Conservation (phyloP, 2,113 vertebrate genomes). For the Chaetorhynchus papuensis region DNA sequence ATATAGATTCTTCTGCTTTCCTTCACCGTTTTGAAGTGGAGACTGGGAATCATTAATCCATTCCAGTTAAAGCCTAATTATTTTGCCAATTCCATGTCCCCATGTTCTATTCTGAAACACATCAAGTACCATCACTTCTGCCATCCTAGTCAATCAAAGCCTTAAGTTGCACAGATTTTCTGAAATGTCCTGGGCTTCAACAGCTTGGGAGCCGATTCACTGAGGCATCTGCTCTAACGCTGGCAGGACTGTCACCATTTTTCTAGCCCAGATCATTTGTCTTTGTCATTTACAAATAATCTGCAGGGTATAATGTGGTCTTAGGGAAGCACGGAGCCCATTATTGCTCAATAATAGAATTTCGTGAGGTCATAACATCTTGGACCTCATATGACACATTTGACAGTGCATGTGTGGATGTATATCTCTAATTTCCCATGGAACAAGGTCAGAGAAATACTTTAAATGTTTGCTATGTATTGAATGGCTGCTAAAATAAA, state of each 20-base stretch:
- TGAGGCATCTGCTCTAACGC: conserved; percentile 52
- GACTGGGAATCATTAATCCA: conserved; percentile 31
- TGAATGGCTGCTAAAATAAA: conserved; percentile 20
- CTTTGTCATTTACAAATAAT: conserved; percentile 56
- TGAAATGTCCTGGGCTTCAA: conserved; percentile 34
- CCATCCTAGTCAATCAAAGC: conserved; percentile 35
- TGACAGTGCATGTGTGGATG: background rate
- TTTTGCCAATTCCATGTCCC: conserved; percentile 12
- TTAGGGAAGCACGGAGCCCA: conserved; percentile 17
- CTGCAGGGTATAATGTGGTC: conserved; percentile 20
- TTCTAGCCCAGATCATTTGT: conserved; percentile 28
- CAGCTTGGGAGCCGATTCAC: conserved; percentile 56
- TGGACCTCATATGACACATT: background rate
- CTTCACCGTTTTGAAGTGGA: background rate
- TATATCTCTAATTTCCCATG: background rate
- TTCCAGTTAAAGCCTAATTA: conserved; percentile 18
- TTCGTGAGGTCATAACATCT: conserved; percentile 10
- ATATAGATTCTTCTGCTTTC: background rate
- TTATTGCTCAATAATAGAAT: conserved; percentile 45
- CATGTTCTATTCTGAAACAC: conserved; percentile 25
- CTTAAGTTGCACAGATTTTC: conserved; percentile 30
- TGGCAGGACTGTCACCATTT: conserved; percentile 35
- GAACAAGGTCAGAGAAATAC: background rate
- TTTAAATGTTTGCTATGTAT: background rate
- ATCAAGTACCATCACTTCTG: conserved; percentile 43